Conservation (phyloP, 2,888 invertebrate genomes). For the Lepidocyrtinus sp. region DNA sequence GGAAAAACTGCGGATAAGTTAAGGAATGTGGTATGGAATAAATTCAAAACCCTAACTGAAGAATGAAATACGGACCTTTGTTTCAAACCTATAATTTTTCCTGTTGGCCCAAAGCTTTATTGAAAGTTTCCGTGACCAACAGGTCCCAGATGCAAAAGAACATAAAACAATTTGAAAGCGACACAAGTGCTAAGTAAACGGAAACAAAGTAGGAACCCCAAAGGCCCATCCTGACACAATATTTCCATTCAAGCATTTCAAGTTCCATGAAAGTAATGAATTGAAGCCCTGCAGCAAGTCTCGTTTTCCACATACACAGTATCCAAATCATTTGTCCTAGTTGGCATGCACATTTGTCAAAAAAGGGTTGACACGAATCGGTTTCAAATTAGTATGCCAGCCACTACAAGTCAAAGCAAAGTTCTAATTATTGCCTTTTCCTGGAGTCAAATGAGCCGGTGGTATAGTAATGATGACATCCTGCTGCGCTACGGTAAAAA, state of each 20-base stretch:
- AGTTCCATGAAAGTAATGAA: slow-evolving; percentile 31
- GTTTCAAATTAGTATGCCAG: slow-evolving; percentile 28
- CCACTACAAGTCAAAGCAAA: slow-evolving; percentile 4
- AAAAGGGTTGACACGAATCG: background rate
- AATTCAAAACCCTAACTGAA: too few relatives aligned
- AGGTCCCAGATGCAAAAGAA: slow-evolving; percentile 12
- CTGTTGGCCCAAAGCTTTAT: background rate
- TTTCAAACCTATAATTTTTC: too few relatives aligned
- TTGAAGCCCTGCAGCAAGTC: slow-evolving; percentile 22
- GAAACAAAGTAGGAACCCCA: slow-evolving; percentile 20
- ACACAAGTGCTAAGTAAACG: slow-evolving; percentile 10
- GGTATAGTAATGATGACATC: slow-evolving; percentile 27
- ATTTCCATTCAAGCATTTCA: background rate
- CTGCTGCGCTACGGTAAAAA: slow-evolving; percentile 22
- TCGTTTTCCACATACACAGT: background rate
- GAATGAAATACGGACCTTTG: too few relatives aligned
- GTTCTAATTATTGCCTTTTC: slow-evolving; percentile 14
- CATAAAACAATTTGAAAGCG: slow-evolving; percentile 18
- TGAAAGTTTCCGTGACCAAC: slow-evolving; percentile 23
- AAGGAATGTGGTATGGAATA: too few relatives aligned
- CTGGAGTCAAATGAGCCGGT: slow-evolving; percentile 10
- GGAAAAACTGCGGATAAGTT: too few relatives aligned
- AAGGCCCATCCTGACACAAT: slow-evolving; percentile 43
- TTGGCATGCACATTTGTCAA: slow-evolving; percentile 27
- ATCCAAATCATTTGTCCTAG: slow-evolving; percentile 13